Conservation (phyloP, 2,888 invertebrate species). For the Galeruca laticollis region DNA sequence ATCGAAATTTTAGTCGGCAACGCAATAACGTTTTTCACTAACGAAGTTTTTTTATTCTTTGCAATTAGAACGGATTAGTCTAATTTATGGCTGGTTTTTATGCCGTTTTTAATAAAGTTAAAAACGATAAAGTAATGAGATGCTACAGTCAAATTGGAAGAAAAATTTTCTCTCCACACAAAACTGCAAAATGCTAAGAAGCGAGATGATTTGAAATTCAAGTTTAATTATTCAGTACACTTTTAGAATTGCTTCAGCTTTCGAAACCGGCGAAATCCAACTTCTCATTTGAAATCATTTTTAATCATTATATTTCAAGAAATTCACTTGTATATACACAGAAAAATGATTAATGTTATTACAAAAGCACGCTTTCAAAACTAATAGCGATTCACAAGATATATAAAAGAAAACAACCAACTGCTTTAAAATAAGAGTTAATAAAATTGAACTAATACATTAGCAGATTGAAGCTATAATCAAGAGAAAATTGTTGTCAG, state of each 20-base stretch:
- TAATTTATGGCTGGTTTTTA: background rate
- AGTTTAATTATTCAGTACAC: slow-evolving; percentile 14
- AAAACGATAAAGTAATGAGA: slow-evolving; percentile 15
- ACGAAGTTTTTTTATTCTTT: background rate
- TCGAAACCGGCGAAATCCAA: background rate
- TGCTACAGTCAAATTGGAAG: slow-evolving; percentile 15
- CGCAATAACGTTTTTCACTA: background rate
- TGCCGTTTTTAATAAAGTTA: slow-evolving; percentile 2
- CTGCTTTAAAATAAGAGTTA: no score
- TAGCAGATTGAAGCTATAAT: no score
- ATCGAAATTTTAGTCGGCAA: background rate
- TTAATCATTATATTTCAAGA: slow-evolving; percentile 1
- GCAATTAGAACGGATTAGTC: background rate
- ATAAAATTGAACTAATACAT: no score
- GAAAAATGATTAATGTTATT: background rate
- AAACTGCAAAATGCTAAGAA: slow-evolving; percentile 14
- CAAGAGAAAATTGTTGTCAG: no score
- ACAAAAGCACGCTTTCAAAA: background rate
- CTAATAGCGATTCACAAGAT: no score
- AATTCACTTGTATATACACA: background rate
- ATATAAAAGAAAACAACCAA: no score
- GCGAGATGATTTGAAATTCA: slow-evolving; percentile 3
- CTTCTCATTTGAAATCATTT: slow-evolving; percentile 1
- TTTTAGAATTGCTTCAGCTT: slow-evolving; percentile 1
- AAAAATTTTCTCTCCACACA: slow-evolving; percentile 6